Evolutionary conservation across 1,140 invertebrate species (phyloP).

Genomic region (Galleria mellonella): DNA sequence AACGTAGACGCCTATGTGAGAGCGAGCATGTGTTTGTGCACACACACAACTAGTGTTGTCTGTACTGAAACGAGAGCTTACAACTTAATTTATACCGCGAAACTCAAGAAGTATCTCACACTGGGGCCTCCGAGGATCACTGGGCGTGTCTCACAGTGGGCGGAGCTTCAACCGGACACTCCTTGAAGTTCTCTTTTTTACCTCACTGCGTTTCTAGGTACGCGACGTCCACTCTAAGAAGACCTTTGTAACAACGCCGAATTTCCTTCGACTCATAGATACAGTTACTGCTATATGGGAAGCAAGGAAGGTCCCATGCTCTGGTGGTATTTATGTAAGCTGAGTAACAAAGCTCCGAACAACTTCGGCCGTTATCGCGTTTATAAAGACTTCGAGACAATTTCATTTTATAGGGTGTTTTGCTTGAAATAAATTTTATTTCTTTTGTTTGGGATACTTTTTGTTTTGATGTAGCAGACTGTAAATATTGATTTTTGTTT

Average conservation of each 20-base stretch:
- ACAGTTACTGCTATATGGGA: background rate
- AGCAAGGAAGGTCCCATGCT: slow-evolving; percentile 20
- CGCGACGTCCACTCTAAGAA: slow-evolving; percentile 40
- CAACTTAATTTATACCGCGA: slow-evolving; percentile 22
- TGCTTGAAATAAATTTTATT: slow-evolving; percentile 68
- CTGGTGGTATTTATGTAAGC: slow-evolving; percentile 65
- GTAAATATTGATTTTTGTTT: slow-evolving; percentile 5
- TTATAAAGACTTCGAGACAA: slow-evolving; percentile 71
- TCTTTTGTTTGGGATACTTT: slow-evolving; percentile 53
- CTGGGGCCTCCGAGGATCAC: slow-evolving; percentile 31
- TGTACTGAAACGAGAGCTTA: slow-evolving; percentile 1
- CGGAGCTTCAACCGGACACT: slow-evolving; percentile 58
- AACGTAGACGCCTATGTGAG: background rate
- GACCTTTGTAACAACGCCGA: slow-evolving; percentile 29
- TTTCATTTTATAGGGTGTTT: slow-evolving; percentile 72
- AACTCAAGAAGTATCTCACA: slow-evolving; percentile 59
- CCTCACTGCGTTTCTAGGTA: slow-evolving; percentile 64
- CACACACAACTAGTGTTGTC: slow-evolving; percentile 3
- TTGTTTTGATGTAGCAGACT: slow-evolving; percentile 32
- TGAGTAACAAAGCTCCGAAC: slow-evolving; percentile 62
- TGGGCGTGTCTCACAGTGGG: slow-evolving; percentile 54
- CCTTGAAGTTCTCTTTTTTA: slow-evolving; percentile 70
- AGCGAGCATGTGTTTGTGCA: background rate
- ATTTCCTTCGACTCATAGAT: slow-evolving; percentile 12
- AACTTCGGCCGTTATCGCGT: slow-evolving; percentile 71